These are phyloP conservation scores for Panthera leo DNA, from an alignment of 2,113 vertebrate species.

Conservation along the genomic window DNA sequence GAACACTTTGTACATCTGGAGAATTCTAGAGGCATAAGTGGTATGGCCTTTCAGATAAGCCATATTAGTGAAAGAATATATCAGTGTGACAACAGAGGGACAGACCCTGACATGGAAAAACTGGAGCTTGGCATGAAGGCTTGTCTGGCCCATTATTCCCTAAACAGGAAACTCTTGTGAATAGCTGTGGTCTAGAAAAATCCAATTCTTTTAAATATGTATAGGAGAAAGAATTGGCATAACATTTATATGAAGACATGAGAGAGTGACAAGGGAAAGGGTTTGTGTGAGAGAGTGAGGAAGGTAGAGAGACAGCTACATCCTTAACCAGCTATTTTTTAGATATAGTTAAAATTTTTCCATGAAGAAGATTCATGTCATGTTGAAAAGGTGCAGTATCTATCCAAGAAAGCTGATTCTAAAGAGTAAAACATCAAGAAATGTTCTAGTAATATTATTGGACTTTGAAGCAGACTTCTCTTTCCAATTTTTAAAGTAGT, in stretches of 20 bases:
- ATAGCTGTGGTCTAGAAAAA: background rate
- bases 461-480: background rate
- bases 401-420: background rate
- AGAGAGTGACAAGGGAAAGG: background rate
- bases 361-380: background rate
- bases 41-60: background rate
- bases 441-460: background rate
- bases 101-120: background rate
- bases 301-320: background rate
- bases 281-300: background rate
- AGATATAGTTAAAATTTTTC: background rate
- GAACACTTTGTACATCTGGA: background rate
- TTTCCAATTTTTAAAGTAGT: background rate
- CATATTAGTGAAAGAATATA: background rate
- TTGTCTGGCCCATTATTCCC: background rate
- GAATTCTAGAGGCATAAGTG: background rate
- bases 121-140: background rate
- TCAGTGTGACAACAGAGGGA: background rate
- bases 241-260: background rate
- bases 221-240: background rate
- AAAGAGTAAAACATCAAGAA: background rate
- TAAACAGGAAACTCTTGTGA: background rate
- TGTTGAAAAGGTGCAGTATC: background rate
- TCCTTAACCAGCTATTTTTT: background rate
- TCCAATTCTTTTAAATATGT: background rate